These are phyloP conservation scores for Coilia nasus DNA, from an alignment of 2,797 vertebrate species.

Conservation along the genomic window DNA sequence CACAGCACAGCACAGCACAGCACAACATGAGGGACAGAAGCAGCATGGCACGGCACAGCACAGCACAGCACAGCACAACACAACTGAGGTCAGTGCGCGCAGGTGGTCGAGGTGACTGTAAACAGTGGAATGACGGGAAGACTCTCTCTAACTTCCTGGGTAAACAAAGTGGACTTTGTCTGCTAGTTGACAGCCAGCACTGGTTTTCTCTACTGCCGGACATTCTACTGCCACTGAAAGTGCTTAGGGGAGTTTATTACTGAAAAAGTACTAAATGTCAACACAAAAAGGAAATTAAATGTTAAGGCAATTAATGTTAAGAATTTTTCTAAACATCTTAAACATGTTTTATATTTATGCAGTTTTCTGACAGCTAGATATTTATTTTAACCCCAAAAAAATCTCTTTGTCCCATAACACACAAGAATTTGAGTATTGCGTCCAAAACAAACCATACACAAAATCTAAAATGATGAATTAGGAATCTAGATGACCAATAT, in stretches of 20 bases:
- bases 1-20: not conserved
- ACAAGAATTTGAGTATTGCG: too few relatives aligned
- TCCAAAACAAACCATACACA: not conserved
- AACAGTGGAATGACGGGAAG: constrained; percentile 16
- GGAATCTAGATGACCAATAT: not conserved
- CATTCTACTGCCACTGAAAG: not conserved
- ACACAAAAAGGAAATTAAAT: not conserved
- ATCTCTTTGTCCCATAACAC: too few relatives aligned
- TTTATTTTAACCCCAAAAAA: too few relatives aligned
- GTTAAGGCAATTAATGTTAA: not conserved
- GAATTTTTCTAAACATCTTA: not conserved
- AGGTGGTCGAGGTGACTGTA: not conserved
- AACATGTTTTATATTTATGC: too few relatives aligned
- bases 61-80: not conserved
- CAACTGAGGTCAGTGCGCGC: not conserved
- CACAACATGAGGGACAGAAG: too few relatives aligned
- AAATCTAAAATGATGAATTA: not conserved
- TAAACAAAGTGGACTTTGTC: constrained; percentile 3
- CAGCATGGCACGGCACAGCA: not conserved
- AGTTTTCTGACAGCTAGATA: too few relatives aligned
- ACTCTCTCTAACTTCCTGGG: constrained; percentile 14
- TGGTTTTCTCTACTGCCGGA: not conserved
- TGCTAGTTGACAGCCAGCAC: constrained; percentile 7
- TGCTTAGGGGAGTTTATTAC: not conserved
- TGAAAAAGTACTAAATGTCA: not conserved